phyloP scores from a whole-genome alignment of 2,797 vertebrate genomes.

The Smutsia temminckii region DNA sequence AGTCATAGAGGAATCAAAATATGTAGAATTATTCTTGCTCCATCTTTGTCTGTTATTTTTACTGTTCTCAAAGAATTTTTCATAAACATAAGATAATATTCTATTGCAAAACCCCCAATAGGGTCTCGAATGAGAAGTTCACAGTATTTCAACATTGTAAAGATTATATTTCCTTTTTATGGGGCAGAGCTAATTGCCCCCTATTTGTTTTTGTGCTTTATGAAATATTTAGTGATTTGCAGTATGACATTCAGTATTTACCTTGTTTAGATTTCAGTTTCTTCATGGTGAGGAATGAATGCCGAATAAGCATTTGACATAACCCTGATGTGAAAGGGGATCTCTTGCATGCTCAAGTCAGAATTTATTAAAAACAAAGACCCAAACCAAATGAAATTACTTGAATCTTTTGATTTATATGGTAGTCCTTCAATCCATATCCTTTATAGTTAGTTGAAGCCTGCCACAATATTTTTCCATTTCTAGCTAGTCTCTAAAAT shows the following conservation, averaged over 20 bases:
- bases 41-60: slow-evolving; percentile 63
- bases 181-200: slow-evolving; percentile 39
- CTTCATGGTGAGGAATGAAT: slow-evolving; percentile 57
- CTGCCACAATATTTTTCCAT: slow-evolving; percentile 41
- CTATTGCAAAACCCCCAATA: slow-evolving; percentile 39
- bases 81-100: slow-evolving; percentile 56
- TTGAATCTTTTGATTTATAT: slow-evolving; percentile 44
- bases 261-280: slow-evolving; percentile 68
- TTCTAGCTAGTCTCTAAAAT: slow-evolving; percentile 39
- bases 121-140: slow-evolving; percentile 56
- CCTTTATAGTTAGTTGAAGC: slow-evolving; percentile 61
- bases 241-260: slow-evolving; percentile 73
- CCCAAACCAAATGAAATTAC: slow-evolving; percentile 24
- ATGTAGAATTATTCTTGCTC: slow-evolving; percentile 64
- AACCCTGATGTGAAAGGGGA: slow-evolving; percentile 73
- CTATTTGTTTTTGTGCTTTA: slow-evolving; percentile 66
- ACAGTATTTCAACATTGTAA: slow-evolving; percentile 45
- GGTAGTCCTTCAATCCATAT: slow-evolving; percentile 3
- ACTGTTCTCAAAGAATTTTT: slow-evolving; percentile 74
- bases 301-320: slow-evolving; percentile 82
- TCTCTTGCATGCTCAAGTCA: slow-evolving; percentile 56
- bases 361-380: slow-evolving; percentile 71
- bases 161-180: slow-evolving; percentile 51
- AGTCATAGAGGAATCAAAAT: slow-evolving; percentile 64
- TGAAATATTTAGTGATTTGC: slow-evolving; percentile 74